Evolutionary conservation across 2,797 vertebrate genomes (phyloP).

Genomic region (Sebastes steindachneri): DNA sequence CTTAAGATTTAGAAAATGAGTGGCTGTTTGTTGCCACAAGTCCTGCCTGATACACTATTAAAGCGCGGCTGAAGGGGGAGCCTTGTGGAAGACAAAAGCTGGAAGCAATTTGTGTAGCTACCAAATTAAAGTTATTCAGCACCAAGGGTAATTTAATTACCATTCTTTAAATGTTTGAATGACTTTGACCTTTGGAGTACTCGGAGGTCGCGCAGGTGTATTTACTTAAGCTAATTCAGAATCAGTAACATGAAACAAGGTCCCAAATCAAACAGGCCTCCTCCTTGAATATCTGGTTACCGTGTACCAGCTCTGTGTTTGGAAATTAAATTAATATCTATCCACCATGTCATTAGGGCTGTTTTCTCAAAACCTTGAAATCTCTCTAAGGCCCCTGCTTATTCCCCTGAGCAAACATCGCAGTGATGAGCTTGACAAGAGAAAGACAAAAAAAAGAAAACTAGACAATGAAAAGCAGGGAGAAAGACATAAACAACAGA

Average conservation of each 20-base stretch:
- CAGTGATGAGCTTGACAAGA: slow-evolving; percentile 72
- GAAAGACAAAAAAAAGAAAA: slow-evolving; percentile 34
- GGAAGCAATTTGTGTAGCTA: slow-evolving; percentile 88
- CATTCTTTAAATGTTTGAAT: slow-evolving; percentile 91
- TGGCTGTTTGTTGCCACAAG: slow-evolving; percentile 79
- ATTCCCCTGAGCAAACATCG: slow-evolving; percentile 72
- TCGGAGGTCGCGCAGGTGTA: slow-evolving; percentile 85
- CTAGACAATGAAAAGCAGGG: slow-evolving; percentile 61
- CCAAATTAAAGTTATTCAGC: slow-evolving; percentile 89
- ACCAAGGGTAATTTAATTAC: slow-evolving; percentile 89
- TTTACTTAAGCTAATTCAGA: slow-evolving; percentile 88
- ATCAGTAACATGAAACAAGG: slow-evolving; percentile 86
- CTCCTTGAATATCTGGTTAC: slow-evolving; percentile 75
- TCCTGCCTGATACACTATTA: slow-evolving; percentile 80
- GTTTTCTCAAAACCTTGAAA: slow-evolving; percentile 75
- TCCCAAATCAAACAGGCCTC: slow-evolving; percentile 78
- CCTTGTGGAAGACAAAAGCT: slow-evolving; percentile 82
- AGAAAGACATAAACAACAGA: slow-evolving; percentile 75
- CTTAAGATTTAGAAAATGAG: slow-evolving; percentile 75
- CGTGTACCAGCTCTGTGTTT: slow-evolving; percentile 76
- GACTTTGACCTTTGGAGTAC: slow-evolving; percentile 86
- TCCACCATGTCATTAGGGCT: slow-evolving; percentile 74
- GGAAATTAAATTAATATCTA: slow-evolving; percentile 82
- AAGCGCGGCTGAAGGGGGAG: slow-evolving; percentile 70
- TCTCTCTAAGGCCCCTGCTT: slow-evolving; percentile 66